Percentiles rank a stretch among this genome's conserved stretches.
phyloP scores from a whole-genome alignment of 2,113 vertebrate genomes.

The Petroica traversi region DNA sequence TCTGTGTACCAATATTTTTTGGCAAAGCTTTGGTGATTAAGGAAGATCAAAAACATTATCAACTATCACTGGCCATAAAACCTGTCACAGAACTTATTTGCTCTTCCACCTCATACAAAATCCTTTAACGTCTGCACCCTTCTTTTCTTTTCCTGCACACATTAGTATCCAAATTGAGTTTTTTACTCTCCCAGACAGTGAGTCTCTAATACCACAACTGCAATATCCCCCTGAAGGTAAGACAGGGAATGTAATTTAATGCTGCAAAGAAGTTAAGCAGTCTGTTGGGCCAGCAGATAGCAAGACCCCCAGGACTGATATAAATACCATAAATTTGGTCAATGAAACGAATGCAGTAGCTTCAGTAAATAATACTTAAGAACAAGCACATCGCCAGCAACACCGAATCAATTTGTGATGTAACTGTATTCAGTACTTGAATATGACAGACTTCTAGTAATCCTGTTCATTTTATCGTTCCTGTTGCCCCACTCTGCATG shows the following conservation, averaged over 20 bases:
- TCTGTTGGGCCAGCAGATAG: neutral
- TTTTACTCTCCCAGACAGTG: neutral
- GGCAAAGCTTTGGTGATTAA: neutral
- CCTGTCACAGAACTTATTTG: rapidly evolving
- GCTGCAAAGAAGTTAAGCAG: neutral
- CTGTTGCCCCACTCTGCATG: rapidly evolving
- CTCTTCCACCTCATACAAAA: neutral
- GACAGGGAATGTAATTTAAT: neutral
- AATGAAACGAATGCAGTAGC: neutral
- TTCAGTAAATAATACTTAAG: neutral
- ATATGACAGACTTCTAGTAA: neutral
- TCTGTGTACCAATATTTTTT: no score
- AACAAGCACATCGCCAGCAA: neutral
- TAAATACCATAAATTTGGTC: neutral
- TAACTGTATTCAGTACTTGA: neutral
- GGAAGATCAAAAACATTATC: neutral
- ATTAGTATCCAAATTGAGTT: rapidly evolving
- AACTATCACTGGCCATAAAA: neutral
- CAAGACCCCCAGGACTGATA: rapidly evolving
- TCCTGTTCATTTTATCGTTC: neutral
- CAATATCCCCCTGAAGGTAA: neutral
- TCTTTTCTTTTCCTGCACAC: neutral
- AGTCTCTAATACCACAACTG: neutral
- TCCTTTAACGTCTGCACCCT: rapidly evolving
- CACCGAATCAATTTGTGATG: neutral